Conservation (phyloP, 64 coral and sea anemone genomes). For the Anthopleura sola region DNA sequence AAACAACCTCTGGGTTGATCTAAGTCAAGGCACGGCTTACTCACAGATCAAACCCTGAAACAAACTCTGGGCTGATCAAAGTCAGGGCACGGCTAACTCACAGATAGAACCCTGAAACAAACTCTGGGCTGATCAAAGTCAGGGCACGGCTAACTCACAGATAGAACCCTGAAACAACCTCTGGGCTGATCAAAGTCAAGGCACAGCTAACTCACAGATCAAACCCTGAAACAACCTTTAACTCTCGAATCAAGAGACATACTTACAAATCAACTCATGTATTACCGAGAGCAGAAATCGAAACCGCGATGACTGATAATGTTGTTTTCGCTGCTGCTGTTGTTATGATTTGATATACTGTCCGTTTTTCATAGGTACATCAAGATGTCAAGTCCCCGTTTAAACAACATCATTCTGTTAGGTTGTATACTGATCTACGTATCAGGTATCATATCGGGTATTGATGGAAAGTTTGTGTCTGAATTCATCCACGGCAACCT, state of each 20-base stretch:
- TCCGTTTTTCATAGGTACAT: slow-evolving; percentile 37
- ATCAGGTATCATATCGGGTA: slow-evolving; percentile 54
- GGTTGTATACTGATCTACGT: slow-evolving; percentile 49
- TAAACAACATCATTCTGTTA: slow-evolving; percentile 59
- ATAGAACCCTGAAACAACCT: too few species aligned
- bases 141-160: not conserved
- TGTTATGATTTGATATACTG: too few species aligned
- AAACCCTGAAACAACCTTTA: not conserved
- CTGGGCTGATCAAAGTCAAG: too few species aligned
- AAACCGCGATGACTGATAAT: too few species aligned
- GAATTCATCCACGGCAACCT: slow-evolving; percentile 5
- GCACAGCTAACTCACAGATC: too few species aligned
- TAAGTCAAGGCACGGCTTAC: too few species aligned
- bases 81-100: not conserved
- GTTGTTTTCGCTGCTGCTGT: not conserved
- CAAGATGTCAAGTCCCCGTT: slow-evolving; percentile 59
- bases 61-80: not conserved
- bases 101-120: not conserved
- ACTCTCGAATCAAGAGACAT: too few species aligned
- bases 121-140: not conserved
- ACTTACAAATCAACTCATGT: too few species aligned
- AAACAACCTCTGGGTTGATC: not conserved
- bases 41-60: not conserved
- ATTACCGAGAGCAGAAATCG: too few species aligned
- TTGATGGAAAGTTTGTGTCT: slow-evolving; percentile 36